A percentile compares a stretch with the other conserved stretches of the same genome.
These are phyloP conservation scores for Takifugu flavidus DNA, from an alignment of 2,113 vertebrate genomes.

Conservation along the genomic window DNA sequence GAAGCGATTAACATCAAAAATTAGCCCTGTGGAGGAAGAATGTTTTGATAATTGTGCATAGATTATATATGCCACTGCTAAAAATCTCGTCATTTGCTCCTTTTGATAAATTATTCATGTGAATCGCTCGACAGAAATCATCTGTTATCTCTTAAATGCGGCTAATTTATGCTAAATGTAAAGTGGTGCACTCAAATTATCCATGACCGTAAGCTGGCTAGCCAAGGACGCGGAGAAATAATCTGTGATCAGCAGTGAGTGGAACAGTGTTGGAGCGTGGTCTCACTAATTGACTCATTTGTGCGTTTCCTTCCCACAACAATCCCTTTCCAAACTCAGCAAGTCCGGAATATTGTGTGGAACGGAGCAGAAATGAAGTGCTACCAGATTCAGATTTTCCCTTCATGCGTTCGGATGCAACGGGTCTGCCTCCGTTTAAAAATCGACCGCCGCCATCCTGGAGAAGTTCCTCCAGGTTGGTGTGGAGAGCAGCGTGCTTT, in stretches of 20 bases:
- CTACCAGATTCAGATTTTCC: too few species aligned
- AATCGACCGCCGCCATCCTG: neutral
- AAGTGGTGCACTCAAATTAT: neutral
- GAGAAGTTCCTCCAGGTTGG: neutral
- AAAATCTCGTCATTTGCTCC: constrained; percentile 1
- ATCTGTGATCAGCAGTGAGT: neutral
- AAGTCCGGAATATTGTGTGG: neutral
- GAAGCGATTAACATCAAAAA: constrained; percentile 18
- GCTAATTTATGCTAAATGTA: neutral
- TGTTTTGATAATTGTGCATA: constrained; percentile 16
- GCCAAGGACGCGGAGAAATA: neutral
- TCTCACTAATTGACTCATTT: neutral
- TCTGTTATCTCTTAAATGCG: neutral
- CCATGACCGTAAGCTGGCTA: neutral
- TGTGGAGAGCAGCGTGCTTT: constrained; percentile 6
- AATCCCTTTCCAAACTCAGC: too few species aligned
- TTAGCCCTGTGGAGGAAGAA: constrained; percentile 8
- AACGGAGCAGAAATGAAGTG: too few species aligned
- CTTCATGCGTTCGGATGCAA: too few species aligned
- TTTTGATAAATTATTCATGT: constrained; percentile 1
- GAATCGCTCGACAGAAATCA: constrained; percentile 8
- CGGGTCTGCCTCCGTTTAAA: too few species aligned
- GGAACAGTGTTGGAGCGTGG: neutral
- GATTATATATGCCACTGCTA: neutral
- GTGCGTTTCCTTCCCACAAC: neutral